These are phyloP conservation scores for Venustaconcha ellipsiformis DNA, from an alignment of 1,140 invertebrate genomes.

Conservation along the genomic window DNA sequence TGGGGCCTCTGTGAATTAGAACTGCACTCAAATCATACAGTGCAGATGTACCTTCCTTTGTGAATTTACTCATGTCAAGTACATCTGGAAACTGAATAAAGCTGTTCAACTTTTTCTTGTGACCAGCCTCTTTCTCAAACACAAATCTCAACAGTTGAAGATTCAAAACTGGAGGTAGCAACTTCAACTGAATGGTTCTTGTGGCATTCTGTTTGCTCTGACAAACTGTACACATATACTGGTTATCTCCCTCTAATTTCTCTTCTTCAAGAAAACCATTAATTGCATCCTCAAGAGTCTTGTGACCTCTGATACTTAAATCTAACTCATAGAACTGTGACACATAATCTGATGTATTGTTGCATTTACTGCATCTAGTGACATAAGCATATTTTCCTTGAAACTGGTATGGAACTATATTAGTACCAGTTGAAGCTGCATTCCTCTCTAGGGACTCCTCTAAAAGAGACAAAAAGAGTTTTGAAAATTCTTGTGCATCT, in stretches of 20 bases:
- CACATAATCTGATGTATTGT: slow-evolving; percentile 73
- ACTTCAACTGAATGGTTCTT: slow-evolving; percentile 74
- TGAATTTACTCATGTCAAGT: slow-evolving; percentile 74
- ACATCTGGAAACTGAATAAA: slow-evolving; percentile 78
- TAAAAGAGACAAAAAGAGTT: slow-evolving; percentile 77
- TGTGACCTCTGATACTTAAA: slow-evolving; percentile 75
- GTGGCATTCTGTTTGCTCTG: slow-evolving; percentile 76
- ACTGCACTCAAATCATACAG: slow-evolving; percentile 78
- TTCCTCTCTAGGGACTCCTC: slow-evolving; percentile 58
- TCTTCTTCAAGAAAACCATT: slow-evolving; percentile 77
- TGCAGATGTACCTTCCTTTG: slow-evolving; percentile 7
- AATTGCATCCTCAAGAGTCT: slow-evolving; percentile 74
- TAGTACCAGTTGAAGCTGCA: slow-evolving; percentile 61
- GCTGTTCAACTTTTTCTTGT: slow-evolving; percentile 79
- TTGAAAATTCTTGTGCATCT: slow-evolving; percentile 82
- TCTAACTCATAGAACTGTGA: slow-evolving; percentile 79
- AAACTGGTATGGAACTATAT: slow-evolving; percentile 75
- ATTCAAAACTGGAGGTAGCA: slow-evolving; percentile 79
- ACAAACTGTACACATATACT: slow-evolving; percentile 77
- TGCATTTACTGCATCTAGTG: slow-evolving; percentile 76
- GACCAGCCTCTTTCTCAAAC: slow-evolving; percentile 76
- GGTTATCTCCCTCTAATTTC: slow-evolving; percentile 77
- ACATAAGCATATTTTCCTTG: slow-evolving; percentile 78
- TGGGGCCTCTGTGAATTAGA: slow-evolving; percentile 77
- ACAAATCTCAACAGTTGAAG: slow-evolving; percentile 79